Evolutionary conservation across 2,888 invertebrate genomes (phyloP).

Genomic region (Andrena chrysosceles): DNA sequence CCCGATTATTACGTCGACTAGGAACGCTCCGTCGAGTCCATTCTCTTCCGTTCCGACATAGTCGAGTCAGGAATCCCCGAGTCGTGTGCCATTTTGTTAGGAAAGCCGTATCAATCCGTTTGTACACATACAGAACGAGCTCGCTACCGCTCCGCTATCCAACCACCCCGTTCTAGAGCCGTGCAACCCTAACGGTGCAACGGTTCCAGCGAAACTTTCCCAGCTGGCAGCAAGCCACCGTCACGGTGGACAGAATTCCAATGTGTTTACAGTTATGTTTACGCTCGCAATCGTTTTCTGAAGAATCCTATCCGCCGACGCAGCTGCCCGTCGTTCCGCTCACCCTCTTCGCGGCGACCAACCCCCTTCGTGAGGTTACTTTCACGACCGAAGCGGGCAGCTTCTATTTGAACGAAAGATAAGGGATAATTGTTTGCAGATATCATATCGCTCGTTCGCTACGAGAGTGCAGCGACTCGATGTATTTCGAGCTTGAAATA

Average conservation of each 20-base stretch:
- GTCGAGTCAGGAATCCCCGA: constrained; percentile 51
- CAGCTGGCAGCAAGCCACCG: constrained; percentile 76
- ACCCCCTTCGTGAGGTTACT: background rate
- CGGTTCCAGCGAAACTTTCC: constrained; percentile 70
- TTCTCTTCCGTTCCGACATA: constrained; percentile 37
- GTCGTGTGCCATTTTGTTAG: constrained; percentile 58
- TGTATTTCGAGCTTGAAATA: background rate
- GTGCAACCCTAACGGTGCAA: constrained; percentile 42
- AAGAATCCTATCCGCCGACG: constrained; percentile 54
- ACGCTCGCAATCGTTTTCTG: constrained; percentile 67
- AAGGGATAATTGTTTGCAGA: constrained; percentile 15
- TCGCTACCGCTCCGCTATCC: background rate
- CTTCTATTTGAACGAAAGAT: background rate
- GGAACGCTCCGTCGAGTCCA: constrained; percentile 38
- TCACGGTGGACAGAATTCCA: constrained; percentile 74
- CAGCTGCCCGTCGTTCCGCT: background rate
- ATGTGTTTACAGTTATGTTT: constrained; percentile 79
- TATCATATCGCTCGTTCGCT: background rate
- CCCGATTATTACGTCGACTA: constrained; percentile 53
- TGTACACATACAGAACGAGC: constrained; percentile 53
- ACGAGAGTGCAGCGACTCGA: background rate
- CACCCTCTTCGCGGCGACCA: background rate
- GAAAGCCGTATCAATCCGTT: constrained; percentile 65
- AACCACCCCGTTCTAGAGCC: constrained; percentile 10
- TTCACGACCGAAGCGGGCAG: background rate